Conservation (phyloP, 2,113 vertebrate genomes). For the Laticauda laticaudata region DNA sequence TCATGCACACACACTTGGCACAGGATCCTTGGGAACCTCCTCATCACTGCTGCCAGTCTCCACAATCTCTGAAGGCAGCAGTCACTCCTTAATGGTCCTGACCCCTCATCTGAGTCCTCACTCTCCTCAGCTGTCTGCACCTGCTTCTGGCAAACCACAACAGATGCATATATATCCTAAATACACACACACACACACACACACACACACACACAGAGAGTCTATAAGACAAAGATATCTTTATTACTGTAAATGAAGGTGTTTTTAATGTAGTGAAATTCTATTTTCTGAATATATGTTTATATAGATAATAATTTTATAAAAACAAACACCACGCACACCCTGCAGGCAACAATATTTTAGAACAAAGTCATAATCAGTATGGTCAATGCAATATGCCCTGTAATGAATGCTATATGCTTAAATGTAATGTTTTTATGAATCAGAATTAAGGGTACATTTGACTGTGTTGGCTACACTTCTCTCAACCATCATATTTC, state of each 20-base stretch:
- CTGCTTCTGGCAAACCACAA: too few species aligned
- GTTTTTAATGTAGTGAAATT: background rate
- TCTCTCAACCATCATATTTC: background rate
- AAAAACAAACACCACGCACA: background rate
- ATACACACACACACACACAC: too few species aligned
- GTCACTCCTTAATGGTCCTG: too few species aligned
- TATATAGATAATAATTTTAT: background rate
- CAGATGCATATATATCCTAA: too few species aligned
- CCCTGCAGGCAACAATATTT: constrained; percentile 7
- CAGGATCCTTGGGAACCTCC: too few species aligned
- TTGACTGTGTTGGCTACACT: background rate
- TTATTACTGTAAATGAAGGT: background rate
- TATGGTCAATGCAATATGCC: constrained; percentile 19
- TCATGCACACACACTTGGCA: too few species aligned
- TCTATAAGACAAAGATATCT: background rate
- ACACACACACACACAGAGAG: too few species aligned
- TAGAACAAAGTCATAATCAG: constrained; percentile 53
- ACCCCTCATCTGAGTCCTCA: too few species aligned
- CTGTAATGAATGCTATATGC: constrained; percentile 35
- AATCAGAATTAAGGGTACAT: constrained; percentile 3
- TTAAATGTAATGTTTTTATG: constrained; percentile 14
- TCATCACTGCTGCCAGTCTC: too few species aligned
- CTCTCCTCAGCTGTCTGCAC: too few species aligned
- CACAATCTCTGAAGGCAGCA: too few species aligned
- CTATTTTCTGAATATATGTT: background rate